Evolutionary conservation across 2,113 vertebrate species (phyloP), one percentile per base, ranked within the genome.

Genomic region (Bostrychus sinensis): DNA sequence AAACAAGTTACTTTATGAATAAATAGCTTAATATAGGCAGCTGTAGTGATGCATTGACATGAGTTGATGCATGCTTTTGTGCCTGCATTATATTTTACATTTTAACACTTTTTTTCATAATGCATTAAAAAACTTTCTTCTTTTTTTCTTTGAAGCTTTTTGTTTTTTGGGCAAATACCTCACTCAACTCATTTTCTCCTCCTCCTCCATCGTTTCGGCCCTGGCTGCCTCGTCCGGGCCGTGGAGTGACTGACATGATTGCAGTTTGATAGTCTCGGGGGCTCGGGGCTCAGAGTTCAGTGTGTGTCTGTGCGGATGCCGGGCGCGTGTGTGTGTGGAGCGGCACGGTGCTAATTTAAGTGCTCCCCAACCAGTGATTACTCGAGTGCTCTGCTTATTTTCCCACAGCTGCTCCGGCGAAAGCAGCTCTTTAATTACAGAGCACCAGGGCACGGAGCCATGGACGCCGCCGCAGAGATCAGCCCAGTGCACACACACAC

Each of bases 361-460:
- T 83, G 80, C 80, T 91, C 88, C 87, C 89, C 79, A 86, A 88
- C 89, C 84, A 85, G 86, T 91, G 83, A 89, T 91, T 91, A 89
- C 75, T 82, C 60, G 51, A 86, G 82, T 73, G 74, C 85, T 87
- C 77, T 81, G 85, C 86, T 89, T 89, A 88, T 89, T 85, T 88
- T 88, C 86, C 87, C 89, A 88, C 91, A 91, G 89, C 89, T 90
- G 91, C 84, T 87, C 64, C 81, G 74, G 80, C 70, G 22, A 80
- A 81, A 89, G 81, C 85, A 85, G 84, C 70, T 83, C 84, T 89
- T 89, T 90, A 89, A 91, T 91, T 90, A 88, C 81, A 78, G 73
- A 78, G 83, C 70, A 57, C 25, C 28, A 78, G 82, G 77, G 81
- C 86, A 78, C 10, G 1, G 41, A 77, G 81, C 76, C 82, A 77